Percentiles rank a stretch among this genome's conserved stretches.
phyloP scores from a whole-genome alignment of 1,140 invertebrate genomes.

The Lamellibrachia luymesi region DNA sequence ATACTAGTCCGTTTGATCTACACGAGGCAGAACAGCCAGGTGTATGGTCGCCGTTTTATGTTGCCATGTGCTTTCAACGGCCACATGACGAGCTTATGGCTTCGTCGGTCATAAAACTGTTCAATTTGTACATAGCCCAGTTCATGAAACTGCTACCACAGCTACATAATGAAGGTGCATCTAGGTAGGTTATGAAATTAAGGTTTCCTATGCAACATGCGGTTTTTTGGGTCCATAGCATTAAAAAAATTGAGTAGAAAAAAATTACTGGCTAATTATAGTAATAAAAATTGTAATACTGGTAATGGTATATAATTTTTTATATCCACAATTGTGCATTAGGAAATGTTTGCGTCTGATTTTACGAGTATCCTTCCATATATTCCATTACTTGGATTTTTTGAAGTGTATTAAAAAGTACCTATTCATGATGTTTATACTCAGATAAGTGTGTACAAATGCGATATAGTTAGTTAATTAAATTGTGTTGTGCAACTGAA shows the following conservation, averaged over 20 bases:
- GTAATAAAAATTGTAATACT: no score
- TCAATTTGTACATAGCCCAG: neutral
- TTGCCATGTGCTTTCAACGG: neutral
- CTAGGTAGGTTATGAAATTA: no score
- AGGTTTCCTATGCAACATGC: no score
- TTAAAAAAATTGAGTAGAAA: no score
- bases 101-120: neutral
- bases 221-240: no score
- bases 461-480: constrained; percentile 5
- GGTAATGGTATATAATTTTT: neutral
- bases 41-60: neutral
- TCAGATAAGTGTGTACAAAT: neutral
- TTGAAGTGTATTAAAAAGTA: neutral
- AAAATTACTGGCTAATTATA: no score
- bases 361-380: neutral
- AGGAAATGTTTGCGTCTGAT: neutral
- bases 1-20: neutral
- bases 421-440: neutral
- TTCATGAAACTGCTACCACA: constrained; percentile 26
- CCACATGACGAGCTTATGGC: neutral
- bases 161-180: no score
- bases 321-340: neutral
- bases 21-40: neutral
- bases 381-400: neutral
- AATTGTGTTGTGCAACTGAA: neutral